Base-by-base conservation (phyloP, 2,113 vertebrate species). In the Cololabis saira region DNA sequence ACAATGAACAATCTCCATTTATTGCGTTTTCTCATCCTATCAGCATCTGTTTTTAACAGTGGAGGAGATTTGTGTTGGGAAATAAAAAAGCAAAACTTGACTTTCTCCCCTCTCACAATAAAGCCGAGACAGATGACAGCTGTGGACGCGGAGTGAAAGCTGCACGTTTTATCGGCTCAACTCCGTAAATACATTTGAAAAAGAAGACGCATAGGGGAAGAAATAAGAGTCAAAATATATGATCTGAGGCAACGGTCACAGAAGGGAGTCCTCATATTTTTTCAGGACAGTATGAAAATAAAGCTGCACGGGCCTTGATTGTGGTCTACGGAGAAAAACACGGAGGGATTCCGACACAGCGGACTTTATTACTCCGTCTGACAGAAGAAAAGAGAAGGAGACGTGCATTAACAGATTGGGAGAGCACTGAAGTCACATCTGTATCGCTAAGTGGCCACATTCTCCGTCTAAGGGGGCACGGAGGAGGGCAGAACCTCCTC, bases 271-370 rank as follows among this genome's bases (percentile, higher is more conserved):
- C 82, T 74, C 72, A 86, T 74, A 85, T 85, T 88, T 88, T 88
- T 88, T 73, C 85, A 91, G 82, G 84, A 89, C 84, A 88, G 88
- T 89, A 86, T 89, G 89, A 90, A 89, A 89, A 90, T 90, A 88
- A 91, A 91, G 77, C 43, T 64, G 81, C 79, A 80, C 48, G 66
- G 82, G 76, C 78, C 67, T 88, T 87, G 84, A 90, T 87, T 92
- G 88, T 84, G 89, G 88, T 85, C 84, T 78, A 81, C 63, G 66
- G 77, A 78, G 83, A 86, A 91, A 91, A 79, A 90, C 76, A 67
- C 86, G 83, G 84, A 88, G 63, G 62, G 80, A 65, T 58, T 91
- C 89, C 87, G 87, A 61, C 68, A 62, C 61, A 18, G 75, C 78
- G 57, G 71, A 61, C 75, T 88, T 87, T 84, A 87, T 87, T 78